These are phyloP conservation scores for Onychomys arenicola DNA, from an alignment of 2,797 vertebrate species.

Conservation along the genomic window DNA sequence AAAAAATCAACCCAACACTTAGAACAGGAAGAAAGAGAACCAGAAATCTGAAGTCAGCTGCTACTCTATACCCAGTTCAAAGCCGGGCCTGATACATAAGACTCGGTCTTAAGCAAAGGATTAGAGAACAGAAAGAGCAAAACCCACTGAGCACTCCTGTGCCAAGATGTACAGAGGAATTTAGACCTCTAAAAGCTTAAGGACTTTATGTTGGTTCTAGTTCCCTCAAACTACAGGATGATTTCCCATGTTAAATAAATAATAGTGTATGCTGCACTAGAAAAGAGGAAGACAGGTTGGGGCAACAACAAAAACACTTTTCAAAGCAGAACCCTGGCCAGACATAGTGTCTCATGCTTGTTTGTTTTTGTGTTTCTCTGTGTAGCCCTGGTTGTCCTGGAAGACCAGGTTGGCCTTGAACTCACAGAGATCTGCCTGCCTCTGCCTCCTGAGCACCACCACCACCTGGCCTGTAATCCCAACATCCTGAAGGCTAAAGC, in stretches of 20 bases:
- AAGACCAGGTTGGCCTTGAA: too few species aligned
- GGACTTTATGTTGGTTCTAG: neutral
- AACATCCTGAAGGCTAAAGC: too few species aligned
- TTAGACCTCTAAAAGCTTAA: neutral
- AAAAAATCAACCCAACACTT: neutral
- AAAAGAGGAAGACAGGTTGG: neutral
- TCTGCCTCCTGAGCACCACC: too few species aligned
- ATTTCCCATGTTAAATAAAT: neutral
- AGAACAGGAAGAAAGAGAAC: too few species aligned
- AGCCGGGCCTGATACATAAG: neutral
- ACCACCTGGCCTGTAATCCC: too few species aligned
- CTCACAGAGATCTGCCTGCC: too few species aligned
- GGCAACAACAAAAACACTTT: neutral
- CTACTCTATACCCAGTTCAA: neutral
- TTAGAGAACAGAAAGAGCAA: neutral
- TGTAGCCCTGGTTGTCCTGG: too few species aligned
- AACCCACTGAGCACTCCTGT: neutral
- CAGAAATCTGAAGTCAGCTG: neutral
- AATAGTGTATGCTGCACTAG: neutral
- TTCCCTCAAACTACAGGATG: neutral
- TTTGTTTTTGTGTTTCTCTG: too few species aligned
- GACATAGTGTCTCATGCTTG: too few species aligned
- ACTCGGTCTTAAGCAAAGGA: neutral
- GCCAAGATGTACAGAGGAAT: neutral
- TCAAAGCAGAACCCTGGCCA: conserved; percentile 21